Base-by-base conservation (phyloP, 2,113 vertebrate species). In the Leucopsar rothschildi region DNA sequence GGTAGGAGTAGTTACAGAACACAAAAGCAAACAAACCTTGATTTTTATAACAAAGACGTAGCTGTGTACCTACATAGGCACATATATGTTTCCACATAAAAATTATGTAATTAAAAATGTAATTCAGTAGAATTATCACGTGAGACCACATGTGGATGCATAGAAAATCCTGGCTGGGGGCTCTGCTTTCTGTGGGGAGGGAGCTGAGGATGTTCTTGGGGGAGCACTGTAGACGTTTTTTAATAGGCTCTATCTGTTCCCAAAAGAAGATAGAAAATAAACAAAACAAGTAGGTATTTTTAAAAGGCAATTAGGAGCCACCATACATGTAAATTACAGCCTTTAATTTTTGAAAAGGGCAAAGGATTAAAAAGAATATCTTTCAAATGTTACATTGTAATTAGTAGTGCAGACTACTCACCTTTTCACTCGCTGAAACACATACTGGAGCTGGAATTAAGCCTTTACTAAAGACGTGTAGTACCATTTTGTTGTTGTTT, bases 321-420 rank as follows among this genome's bases (percentile, higher is more conserved):
- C n/a, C 14, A 2, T 27, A 79, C 53, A 80, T 64, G 63, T 64
- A 96, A 96, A 97, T 96, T 95, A 84, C 80, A 75, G 81, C 82
- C 95, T 97, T 97, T 96, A 83, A 61, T 79, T 92, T 97, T 61
- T 94, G 82, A 95, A 96, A 97, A 95, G 91, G 81, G 73, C 78
- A 95, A 96, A 88, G 42, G 92, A 96, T 39, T 82, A 85, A 88
- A 90, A 96, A 86, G 75, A 95, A 85, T 96, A 96, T 96, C 92
- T 97, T 90, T 94, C 92, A 96, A 97, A 95, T 92, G 80, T 96
- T 97, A 15, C 82, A 64, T 60, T 92, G 52, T 94, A 96, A 96
- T 94, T 95, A 97, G 82, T 39, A 55, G 70, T 2, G 15, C 25
- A 85, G 81, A 16, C 52, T 78, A 60, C 60, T 96, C 33, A 81